Evolutionary conservation across 2,797 vertebrate species (phyloP).

Genomic region (Lacerta bilineata): DNA sequence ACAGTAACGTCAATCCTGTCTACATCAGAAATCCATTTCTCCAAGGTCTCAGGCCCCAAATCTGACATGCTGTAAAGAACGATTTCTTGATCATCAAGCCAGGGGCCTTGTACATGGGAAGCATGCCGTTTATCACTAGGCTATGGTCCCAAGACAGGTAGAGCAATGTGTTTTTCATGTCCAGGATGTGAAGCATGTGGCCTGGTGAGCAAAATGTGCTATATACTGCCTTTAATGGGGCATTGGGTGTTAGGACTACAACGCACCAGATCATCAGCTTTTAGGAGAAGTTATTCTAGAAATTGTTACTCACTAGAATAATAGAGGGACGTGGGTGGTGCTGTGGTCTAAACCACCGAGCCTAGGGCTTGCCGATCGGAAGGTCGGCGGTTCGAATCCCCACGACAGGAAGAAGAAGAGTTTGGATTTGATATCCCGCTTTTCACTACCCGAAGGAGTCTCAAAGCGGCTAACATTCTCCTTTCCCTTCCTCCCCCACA

Average conservation of each 20-base stretch:
- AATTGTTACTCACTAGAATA: background rate
- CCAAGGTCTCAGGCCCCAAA: background rate
- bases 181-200: background rate
- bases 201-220: background rate
- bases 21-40: background rate
- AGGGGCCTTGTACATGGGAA: background rate
- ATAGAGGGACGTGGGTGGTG: too few relatives aligned
- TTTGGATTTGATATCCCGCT: too few relatives aligned
- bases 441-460: too few relatives aligned
- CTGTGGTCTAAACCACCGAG: too few relatives aligned
- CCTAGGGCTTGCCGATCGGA: background rate
- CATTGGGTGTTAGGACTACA: background rate
- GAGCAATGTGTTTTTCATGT: background rate
- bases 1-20: conserved; percentile 23
- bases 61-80: background rate
- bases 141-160: background rate
- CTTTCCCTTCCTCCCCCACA: too few relatives aligned
- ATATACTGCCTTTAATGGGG: background rate
- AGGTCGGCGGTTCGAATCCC: too few relatives aligned
- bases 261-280: background rate
- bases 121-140: background rate
- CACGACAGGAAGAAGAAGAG: too few relatives aligned
- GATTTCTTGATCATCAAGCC: conserved; percentile 1
- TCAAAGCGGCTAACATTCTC: too few relatives aligned
- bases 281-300: background rate